Evolutionary conservation across 2,888 invertebrate species (phyloP).

Genomic region (Drosophila acutilabella): DNA sequence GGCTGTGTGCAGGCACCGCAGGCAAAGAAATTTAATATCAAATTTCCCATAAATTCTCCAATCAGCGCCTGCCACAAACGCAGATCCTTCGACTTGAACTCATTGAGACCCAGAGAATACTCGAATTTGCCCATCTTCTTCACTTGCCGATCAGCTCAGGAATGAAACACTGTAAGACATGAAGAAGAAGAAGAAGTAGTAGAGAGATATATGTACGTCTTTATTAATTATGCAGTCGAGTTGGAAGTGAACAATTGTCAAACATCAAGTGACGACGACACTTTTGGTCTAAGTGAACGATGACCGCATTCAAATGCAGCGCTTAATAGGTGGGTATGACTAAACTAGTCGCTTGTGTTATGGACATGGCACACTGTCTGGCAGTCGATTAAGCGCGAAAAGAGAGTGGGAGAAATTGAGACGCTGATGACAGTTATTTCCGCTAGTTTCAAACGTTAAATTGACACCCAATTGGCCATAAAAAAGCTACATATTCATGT

Average conservation of each 20-base stretch:
- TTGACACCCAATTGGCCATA: slow-evolving; percentile 45
- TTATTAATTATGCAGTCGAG: slow-evolving; percentile 46
- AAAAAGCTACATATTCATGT: slow-evolving; percentile 20
- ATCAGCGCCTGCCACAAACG: slow-evolving; percentile 92
- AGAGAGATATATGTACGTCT: background rate
- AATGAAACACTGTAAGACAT: slow-evolving; percentile 47
- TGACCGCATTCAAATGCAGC: slow-evolving; percentile 56
- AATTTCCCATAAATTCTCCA: slow-evolving; percentile 94
- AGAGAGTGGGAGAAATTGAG: background rate
- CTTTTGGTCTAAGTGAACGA: slow-evolving; percentile 35
- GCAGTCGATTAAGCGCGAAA: too few species aligned
- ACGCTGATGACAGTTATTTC: slow-evolving; percentile 38
- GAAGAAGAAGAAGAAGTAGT: background rate
- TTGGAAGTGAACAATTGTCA: slow-evolving; percentile 61
- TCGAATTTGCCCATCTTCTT: slow-evolving; percentile 86
- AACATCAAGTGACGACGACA: slow-evolving; percentile 22
- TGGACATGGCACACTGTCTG: background rate
- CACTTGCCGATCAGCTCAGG: slow-evolving; percentile 24
- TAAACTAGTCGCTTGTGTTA: slow-evolving; percentile 13
- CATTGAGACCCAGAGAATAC: slow-evolving; percentile 89
- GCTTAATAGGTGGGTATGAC: slow-evolving; percentile 45
- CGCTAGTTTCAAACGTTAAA: slow-evolving; percentile 32
- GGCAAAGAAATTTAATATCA: slow-evolving; percentile 95
- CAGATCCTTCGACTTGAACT: slow-evolving; percentile 88
- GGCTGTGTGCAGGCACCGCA: slow-evolving; percentile 91